Evolutionary conservation across 1,140 invertebrate species (phyloP).

Genomic region (Tribolium madens): DNA sequence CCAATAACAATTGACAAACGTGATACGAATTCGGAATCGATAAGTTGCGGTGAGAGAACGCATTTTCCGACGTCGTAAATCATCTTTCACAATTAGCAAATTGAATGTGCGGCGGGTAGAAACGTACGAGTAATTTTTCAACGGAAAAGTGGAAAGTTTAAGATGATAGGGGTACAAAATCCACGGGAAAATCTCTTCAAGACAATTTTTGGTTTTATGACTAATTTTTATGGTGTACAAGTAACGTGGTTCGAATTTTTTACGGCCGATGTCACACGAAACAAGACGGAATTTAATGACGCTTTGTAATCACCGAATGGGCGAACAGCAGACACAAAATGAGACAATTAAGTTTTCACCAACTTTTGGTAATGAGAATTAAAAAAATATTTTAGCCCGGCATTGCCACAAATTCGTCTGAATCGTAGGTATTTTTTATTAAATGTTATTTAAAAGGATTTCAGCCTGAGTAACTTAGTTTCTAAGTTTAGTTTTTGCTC

Average conservation of each 20-base stretch:
- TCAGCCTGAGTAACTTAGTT: too few species aligned
- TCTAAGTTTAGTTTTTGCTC: too few species aligned
- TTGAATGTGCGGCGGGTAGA: slow-evolving; percentile 4
- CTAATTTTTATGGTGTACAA: background rate
- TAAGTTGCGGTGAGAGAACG: background rate
- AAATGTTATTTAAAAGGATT: too few species aligned
- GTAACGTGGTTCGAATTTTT: background rate
- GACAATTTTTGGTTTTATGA: background rate
- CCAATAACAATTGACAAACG: slow-evolving; percentile 53
- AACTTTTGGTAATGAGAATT: too few species aligned
- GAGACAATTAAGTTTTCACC: too few species aligned
- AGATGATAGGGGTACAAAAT: background rate
- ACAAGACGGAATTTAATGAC: background rate
- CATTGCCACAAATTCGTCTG: too few species aligned
- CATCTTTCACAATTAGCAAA: slow-evolving; percentile 41
- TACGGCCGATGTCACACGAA: background rate
- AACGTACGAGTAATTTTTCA: slow-evolving; percentile 7
- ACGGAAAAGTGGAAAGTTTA: slow-evolving; percentile 2
- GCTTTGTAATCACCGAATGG: background rate
- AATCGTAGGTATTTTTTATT: too few species aligned
- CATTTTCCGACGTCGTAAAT: slow-evolving; percentile 31
- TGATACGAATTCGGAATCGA: slow-evolving; percentile 47
- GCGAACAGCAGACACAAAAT: too few species aligned
- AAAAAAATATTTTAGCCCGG: too few species aligned
- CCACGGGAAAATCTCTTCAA: too few species aligned